Evolutionary conservation across 2,797 vertebrate species (phyloP).

Genomic region (Rhadinocentrus ornatus): DNA sequence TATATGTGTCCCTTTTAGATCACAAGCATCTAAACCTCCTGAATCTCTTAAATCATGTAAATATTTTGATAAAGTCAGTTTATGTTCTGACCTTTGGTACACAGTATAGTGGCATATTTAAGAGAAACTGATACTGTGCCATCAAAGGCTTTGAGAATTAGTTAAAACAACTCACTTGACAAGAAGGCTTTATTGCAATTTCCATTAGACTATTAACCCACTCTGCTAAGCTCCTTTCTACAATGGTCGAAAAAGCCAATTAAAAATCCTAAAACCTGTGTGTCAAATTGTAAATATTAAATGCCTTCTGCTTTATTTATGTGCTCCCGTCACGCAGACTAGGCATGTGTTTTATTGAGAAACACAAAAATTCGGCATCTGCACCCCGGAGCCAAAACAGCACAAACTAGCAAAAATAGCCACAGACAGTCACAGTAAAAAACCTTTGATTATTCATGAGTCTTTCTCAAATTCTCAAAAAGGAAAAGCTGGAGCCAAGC

Average conservation of each 20-base stretch:
- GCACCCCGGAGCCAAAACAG: slow-evolving; percentile 34
- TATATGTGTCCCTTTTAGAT: slow-evolving; percentile 33
- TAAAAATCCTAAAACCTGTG: slow-evolving; percentile 27
- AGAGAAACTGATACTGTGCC: not conserved
- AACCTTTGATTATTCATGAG: slow-evolving; percentile 68
- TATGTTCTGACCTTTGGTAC: not conserved
- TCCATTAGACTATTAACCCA: slow-evolving; percentile 3
- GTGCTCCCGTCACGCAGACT: slow-evolving; percentile 51
- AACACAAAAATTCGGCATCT: slow-evolving; percentile 45
- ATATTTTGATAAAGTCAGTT: slow-evolving; percentile 15
- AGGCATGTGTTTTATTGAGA: slow-evolving; percentile 56
- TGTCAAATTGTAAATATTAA: slow-evolving; percentile 63
- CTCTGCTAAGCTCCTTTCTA: slow-evolving; percentile 3
- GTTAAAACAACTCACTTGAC: slow-evolving; percentile 9
- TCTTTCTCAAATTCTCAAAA: slow-evolving; percentile 63
- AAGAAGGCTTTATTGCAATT: slow-evolving; percentile 4
- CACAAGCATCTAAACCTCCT: slow-evolving; percentile 3
- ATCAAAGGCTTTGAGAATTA: slow-evolving; percentile 1
- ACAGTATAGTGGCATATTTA: not conserved
- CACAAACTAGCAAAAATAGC: slow-evolving; percentile 34
- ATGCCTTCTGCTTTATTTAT: slow-evolving; percentile 66
- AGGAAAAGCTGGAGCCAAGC: slow-evolving; percentile 49
- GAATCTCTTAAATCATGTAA: slow-evolving; percentile 25
- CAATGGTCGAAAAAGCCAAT: slow-evolving; percentile 13
- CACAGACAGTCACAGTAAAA: slow-evolving; percentile 45